Evolutionary conservation across 2,888 invertebrate genomes (phyloP).

Genomic region (Pelosia muscerda): DNA sequence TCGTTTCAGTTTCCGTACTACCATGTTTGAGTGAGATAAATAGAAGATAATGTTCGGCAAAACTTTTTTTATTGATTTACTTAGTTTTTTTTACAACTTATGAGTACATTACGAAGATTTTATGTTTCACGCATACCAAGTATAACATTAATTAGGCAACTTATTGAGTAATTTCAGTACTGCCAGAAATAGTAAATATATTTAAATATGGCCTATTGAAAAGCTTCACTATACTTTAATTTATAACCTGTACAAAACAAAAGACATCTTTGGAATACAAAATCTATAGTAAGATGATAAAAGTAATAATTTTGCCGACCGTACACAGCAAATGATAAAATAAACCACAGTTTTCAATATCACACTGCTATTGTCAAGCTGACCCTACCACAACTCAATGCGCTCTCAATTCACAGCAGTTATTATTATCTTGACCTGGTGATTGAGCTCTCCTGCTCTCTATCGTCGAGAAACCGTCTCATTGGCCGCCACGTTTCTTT

Average conservation of each 20-base stretch:
- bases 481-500: conserved; percentile 74
- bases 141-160: conserved; percentile 5
- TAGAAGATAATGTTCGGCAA: conserved; percentile 68
- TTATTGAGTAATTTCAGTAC: neutral
- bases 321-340: conserved; percentile 58
- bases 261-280: conserved; percentile 17
- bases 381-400: conserved; percentile 85
- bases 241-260: conserved; percentile 12
- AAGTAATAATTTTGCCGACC: conserved; percentile 56
- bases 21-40: conserved; percentile 79
- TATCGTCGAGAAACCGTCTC: conserved; percentile 61
- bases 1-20: conserved; percentile 80
- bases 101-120: conserved; percentile 36
- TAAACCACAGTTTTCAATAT: conserved; percentile 72
- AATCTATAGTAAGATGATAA: conserved; percentile 32
- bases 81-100: conserved; percentile 51
- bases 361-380: conserved; percentile 77
- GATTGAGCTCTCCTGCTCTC: conserved; percentile 85
- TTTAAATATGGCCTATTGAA: neutral
- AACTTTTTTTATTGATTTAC: conserved; percentile 62
- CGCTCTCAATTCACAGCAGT: conserved; percentile 86
- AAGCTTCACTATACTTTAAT: conserved; percentile 2
- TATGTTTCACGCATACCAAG: conserved; percentile 15
- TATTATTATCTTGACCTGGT: conserved; percentile 86
- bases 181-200: neutral